Percentiles rank a stretch among this genome's conserved stretches.
Conservation (phyloP, 2,888 invertebrate species). For the Parnassius mnemosyne region DNA sequence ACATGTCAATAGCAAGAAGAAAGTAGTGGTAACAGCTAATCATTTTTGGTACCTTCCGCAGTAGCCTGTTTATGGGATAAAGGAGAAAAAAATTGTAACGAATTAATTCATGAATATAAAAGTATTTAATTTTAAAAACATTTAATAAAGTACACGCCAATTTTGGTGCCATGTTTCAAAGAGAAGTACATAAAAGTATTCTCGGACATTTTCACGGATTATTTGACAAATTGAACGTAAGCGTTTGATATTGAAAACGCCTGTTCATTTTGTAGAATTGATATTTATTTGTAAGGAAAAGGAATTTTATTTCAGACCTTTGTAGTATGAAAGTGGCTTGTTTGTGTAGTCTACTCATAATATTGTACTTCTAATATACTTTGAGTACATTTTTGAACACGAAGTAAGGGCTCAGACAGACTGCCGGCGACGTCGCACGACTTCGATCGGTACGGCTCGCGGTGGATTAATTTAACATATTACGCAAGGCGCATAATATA, state of each 20-base stretch:
- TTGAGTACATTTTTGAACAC: background rate
- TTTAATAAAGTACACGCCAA: background rate
- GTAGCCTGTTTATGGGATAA: too few relatives aligned
- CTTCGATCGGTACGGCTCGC: too few relatives aligned
- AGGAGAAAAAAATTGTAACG: too few relatives aligned
- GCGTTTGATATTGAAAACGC: constrained; percentile 9
- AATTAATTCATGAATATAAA: too few relatives aligned
- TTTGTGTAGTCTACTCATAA: constrained; percentile 3
- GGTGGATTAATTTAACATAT: too few relatives aligned
- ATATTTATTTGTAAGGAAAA: constrained; percentile 3
- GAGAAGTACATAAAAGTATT: constrained; percentile 3
- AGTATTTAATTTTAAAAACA: background rate
- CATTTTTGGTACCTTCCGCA: too few relatives aligned
- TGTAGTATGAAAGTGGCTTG: background rate
- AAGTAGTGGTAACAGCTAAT: too few relatives aligned
- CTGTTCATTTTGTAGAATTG: background rate
- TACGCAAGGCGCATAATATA: too few relatives aligned
- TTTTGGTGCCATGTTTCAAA: constrained; percentile 1
- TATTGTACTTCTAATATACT: background rate
- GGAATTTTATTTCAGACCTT: background rate
- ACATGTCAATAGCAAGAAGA: too few relatives aligned
- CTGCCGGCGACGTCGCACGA: too few relatives aligned
- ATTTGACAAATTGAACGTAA: constrained; percentile 9
- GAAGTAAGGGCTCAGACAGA: too few relatives aligned
- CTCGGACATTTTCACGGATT: constrained; percentile 14